These are phyloP conservation scores for Hesperophylax magnus DNA, from an alignment of 1,140 invertebrate species.

Conservation along the genomic window DNA sequence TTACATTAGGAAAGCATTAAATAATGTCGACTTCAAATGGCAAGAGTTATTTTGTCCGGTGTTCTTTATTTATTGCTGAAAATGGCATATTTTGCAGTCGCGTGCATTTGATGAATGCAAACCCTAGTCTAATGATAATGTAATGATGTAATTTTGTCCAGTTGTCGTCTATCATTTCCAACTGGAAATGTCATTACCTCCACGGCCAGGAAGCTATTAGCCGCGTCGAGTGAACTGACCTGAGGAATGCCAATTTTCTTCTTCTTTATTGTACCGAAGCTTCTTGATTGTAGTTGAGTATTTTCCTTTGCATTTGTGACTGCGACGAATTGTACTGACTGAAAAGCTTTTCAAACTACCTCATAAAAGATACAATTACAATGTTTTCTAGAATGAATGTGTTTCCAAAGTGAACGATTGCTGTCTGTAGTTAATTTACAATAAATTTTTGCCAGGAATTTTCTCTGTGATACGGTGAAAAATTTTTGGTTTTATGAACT, in stretches of 20 bases:
- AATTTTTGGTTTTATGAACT: too few relatives aligned
- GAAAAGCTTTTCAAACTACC: too few relatives aligned
- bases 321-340: background rate
- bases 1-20: too few relatives aligned
- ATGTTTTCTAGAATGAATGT: too few relatives aligned
- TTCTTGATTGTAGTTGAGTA: slow-evolving; percentile 1
- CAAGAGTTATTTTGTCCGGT: too few relatives aligned
- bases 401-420: too few relatives aligned
- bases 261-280: background rate
- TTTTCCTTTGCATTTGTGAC: background rate
- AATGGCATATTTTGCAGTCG: background rate
- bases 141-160: background rate
- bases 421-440: too few relatives aligned
- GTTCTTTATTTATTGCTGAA: background rate
- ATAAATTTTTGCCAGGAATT: too few relatives aligned
- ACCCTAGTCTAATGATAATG: background rate
- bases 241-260: slow-evolving; percentile 11
- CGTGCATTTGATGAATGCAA: slow-evolving; percentile 10
- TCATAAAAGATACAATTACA: too few relatives aligned
- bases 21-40: too few relatives aligned
- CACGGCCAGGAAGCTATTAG: slow-evolving; percentile 21
- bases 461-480: too few relatives aligned
- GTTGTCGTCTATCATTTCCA: slow-evolving; percentile 20
- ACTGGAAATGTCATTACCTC: slow-evolving; percentile 20
- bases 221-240: background rate